Percentiles rank a stretch among this genome's conserved stretches.
phyloP scores from a whole-genome alignment of 35 echinoderm and acorn worm species.

The Apostichopus californicus region DNA sequence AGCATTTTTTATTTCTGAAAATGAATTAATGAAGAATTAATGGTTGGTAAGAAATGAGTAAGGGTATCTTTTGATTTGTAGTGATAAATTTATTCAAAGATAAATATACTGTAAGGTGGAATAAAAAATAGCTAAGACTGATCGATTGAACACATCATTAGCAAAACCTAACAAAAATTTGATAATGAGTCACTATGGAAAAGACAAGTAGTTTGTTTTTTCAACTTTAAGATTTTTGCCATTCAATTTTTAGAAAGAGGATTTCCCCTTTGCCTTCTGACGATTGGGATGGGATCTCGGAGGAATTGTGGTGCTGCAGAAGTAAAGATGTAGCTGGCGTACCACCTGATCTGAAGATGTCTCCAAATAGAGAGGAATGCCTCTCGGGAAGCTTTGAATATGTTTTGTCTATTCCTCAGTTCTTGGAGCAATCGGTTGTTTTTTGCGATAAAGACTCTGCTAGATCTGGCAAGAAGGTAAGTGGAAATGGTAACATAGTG shows the following conservation, averaged over 20 bases:
- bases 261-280: conserved; percentile 13
- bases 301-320: conserved; percentile 42
- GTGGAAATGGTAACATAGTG: neutral
- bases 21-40: no score
- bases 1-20: no score
- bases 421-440: neutral
- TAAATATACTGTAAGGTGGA: no score
- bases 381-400: conserved; percentile 21
- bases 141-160: no score
- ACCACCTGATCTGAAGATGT: neutral
- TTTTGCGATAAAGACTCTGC: neutral
- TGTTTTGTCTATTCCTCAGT: neutral
- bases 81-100: no score
- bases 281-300: conserved; percentile 20
- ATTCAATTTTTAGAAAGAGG: neutral
- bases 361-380: conserved; percentile 2
- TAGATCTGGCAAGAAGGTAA: neutral
- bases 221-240: neutral
- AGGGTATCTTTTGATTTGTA: no score
- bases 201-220: no score
- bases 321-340: conserved; percentile 30
- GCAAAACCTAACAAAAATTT: no score
- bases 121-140: no score
- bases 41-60: no score
- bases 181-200: no score